phyloP scores from a whole-genome alignment of 2,797 vertebrate genomes.

The Caiman crocodilus region DNA sequence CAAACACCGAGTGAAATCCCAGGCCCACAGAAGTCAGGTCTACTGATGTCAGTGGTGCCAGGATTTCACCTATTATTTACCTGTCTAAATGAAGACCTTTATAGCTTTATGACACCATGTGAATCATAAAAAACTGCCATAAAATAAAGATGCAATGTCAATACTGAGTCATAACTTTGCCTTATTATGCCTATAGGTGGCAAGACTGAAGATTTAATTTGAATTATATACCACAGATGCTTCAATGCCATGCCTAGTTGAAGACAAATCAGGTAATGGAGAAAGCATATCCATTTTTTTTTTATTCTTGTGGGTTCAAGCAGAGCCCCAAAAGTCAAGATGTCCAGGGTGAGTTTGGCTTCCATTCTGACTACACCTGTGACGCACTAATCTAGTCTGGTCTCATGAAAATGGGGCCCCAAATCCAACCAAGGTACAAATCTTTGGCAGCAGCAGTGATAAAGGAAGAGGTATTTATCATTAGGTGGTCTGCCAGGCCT shows the following conservation, averaged over 20 bases:
- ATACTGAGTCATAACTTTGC: neutral
- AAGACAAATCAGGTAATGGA: neutral
- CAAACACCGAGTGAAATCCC: neutral
- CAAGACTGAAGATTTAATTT: neutral
- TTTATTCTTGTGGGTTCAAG: neutral
- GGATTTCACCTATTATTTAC: neutral
- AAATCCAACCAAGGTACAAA: accelerated
- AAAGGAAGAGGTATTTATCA: neutral
- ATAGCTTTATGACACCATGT: neutral
- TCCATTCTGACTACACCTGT: neutral
- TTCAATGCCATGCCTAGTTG: neutral
- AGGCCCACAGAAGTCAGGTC: neutral
- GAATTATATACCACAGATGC: neutral
- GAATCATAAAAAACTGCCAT: neutral
- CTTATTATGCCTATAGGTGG: neutral
- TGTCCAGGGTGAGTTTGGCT: neutral
- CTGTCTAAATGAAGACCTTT: too few species aligned
- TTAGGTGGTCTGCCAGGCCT: neutral
- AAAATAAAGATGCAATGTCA: neutral
- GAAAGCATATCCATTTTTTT: neutral
- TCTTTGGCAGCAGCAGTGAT: neutral
- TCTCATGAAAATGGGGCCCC: neutral
- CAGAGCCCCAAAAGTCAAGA: accelerated
- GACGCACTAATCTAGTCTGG: accelerated
- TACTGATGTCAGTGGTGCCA: neutral